A percentile compares a stretch with the other conserved stretches of the same genome.
phyloP scores from a whole-genome alignment of 2,797 vertebrate species.

The Orestias chungarensis region DNA sequence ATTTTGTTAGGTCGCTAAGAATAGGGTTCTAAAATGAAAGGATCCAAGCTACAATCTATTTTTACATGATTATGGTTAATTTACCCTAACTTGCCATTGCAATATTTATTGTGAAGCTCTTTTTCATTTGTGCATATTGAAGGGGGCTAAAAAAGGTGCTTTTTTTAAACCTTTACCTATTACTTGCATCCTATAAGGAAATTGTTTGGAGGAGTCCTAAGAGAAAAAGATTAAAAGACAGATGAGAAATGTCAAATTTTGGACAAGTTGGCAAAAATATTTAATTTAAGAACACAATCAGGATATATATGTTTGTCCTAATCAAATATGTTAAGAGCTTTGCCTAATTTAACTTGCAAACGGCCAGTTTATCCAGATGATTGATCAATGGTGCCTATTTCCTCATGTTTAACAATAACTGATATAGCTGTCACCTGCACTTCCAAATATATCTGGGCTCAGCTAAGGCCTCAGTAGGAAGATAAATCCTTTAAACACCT shows the following conservation, averaged over 20 bases:
- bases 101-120: background rate
- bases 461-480: background rate
- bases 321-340: background rate
- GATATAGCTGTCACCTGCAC: background rate
- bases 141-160: background rate
- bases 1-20: background rate
- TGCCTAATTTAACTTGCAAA: background rate
- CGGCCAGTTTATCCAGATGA: background rate
- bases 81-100: background rate
- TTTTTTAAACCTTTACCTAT: background rate
- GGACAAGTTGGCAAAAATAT: background rate
- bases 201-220: background rate
- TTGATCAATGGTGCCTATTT: background rate
- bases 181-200: background rate
- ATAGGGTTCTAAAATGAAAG: no score
- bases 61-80: background rate
- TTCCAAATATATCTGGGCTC: background rate
- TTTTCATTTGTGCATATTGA: background rate
- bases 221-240: background rate
- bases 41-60: background rate
- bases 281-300: background rate
- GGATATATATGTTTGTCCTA: background rate
- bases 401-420: background rate
- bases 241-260: background rate
- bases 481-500: background rate